Evolutionary conservation across 2,113 vertebrate species (phyloP).

Genomic region (Tupaia chinensis): DNA sequence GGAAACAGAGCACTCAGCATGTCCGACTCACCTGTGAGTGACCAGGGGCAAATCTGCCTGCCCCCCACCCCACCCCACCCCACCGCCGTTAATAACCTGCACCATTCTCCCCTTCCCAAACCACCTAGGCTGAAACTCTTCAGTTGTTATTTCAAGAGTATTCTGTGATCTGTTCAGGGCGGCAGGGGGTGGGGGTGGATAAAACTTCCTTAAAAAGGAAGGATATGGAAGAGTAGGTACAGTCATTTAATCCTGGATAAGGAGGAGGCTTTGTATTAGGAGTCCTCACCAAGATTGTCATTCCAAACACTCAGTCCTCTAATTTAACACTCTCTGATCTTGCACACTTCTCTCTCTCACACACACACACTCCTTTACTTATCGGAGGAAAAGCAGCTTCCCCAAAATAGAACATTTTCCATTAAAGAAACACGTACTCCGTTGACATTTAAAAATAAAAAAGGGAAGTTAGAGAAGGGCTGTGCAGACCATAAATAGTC

Average conservation of each 20-base stretch:
- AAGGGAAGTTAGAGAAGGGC: conserved; percentile 40
- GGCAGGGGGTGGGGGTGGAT: neutral
- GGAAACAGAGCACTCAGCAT: fast-evolving
- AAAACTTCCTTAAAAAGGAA: conserved; percentile 36
- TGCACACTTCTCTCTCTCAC: neutral
- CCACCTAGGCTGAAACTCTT: neutral
- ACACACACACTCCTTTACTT: neutral
- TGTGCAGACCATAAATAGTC: conserved; percentile 72
- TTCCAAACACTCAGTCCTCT: neutral
- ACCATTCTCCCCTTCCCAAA: neutral
- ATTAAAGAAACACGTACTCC: conserved; percentile 76
- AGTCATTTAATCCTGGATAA: conserved; percentile 10
- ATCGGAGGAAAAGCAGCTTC: conserved; percentile 70
- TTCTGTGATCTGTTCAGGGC: neutral
- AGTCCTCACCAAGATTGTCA: neutral
- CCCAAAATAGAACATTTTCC: conserved; percentile 79
- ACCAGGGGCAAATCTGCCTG: neutral
- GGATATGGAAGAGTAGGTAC: neutral
- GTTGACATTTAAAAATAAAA: conserved; percentile 60
- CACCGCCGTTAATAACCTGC: neutral
- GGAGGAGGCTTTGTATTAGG: conserved; percentile 23
- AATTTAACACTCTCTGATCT: neutral
- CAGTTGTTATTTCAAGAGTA: neutral
- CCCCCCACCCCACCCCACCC: too few relatives aligned
- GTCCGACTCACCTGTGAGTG: fast-evolving